Base-by-base conservation (phyloP, 1,140 invertebrate species). In the Cepaea nemoralis region DNA sequence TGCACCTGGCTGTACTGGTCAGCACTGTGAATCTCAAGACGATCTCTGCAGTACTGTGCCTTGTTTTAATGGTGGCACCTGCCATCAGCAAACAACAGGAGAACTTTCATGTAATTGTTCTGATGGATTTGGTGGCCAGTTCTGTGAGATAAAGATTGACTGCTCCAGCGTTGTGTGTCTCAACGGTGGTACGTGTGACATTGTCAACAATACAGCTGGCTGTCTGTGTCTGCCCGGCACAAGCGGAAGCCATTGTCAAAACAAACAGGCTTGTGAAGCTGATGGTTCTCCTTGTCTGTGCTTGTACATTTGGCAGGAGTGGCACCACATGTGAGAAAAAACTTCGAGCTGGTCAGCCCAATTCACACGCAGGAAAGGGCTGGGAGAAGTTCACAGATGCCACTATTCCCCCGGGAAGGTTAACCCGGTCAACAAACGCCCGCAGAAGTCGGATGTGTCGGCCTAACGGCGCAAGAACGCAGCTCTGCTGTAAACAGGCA, bases 331-430 rank as follows among this genome's bases (percentile, higher is more conserved):
- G 71, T 50, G 71, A 48, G n/a, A 45, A 12, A 1, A 74, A 45
- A 42, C 39, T 95, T 0, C 86, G 92, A 80, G 90, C 92, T 6
- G 86, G 91, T 66, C 87, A 92, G 50, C 92, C 94, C 16, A 95
- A 95, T 89, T 95, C 94, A 0, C 94, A 95, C 87, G 92, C 93
- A 79, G 93, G 94, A 48, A 87, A 93, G 84, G 95, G 95, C 12
- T 95, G 94, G 94, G 90, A 92, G 84, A 88, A 91, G 77, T 91
- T 95, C 33, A 95, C 94, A 1, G 94, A 95, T 89, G 92, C 94
- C 48, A 94, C 94, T 5, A n/a, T n/a, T n/a, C n/a, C n/a, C n/a
- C n/a, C n/a, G n/a, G n/a, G n/a, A n/a, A n/a, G n/a, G n/a, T n/a
- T n/a, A n/a, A n/a, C n/a, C n/a, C n/a, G n/a, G n/a, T n/a, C n/a